These are phyloP conservation scores for Polia nebulosa DNA, from an alignment of 2,888 invertebrate species.

Conservation along the genomic window DNA sequence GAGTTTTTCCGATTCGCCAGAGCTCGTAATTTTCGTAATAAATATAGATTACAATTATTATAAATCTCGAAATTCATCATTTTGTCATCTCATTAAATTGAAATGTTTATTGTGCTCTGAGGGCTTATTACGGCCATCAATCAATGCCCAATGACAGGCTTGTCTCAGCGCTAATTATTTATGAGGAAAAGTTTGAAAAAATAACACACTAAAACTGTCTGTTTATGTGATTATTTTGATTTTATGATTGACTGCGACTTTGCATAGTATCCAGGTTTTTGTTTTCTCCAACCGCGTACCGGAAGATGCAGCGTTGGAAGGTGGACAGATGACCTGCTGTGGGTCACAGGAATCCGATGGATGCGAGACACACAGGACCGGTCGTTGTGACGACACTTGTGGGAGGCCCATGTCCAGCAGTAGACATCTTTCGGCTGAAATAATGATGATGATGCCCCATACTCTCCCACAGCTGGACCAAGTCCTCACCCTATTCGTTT, in stretches of 20 bases:
- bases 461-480: too few relatives aligned
- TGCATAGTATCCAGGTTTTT: neutral
- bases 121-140: neutral
- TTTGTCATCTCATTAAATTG: constrained; percentile 14
- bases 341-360: too few relatives aligned
- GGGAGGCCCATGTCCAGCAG: too few relatives aligned
- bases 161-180: constrained; percentile 18
- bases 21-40: neutral
- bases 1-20: neutral
- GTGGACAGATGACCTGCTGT: too few relatives aligned
- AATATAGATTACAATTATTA: neutral
- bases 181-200: too few relatives aligned
- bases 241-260: neutral
- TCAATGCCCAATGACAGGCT: constrained; percentile 18
- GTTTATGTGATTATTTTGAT: neutral
- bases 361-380: too few relatives aligned
- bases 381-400: too few relatives aligned
- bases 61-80: constrained; percentile 10
- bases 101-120: constrained; percentile 7
- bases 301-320: too few relatives aligned
- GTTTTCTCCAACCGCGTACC: neutral
- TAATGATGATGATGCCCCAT: too few relatives aligned
- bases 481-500: too few relatives aligned
- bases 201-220: too few relatives aligned
- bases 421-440: too few relatives aligned